Percentiles rank a stretch among this genome's conserved stretches.
Evolutionary conservation across 2,888 invertebrate genomes (phyloP).

Genomic region (Himalopsyche tibetana): DNA sequence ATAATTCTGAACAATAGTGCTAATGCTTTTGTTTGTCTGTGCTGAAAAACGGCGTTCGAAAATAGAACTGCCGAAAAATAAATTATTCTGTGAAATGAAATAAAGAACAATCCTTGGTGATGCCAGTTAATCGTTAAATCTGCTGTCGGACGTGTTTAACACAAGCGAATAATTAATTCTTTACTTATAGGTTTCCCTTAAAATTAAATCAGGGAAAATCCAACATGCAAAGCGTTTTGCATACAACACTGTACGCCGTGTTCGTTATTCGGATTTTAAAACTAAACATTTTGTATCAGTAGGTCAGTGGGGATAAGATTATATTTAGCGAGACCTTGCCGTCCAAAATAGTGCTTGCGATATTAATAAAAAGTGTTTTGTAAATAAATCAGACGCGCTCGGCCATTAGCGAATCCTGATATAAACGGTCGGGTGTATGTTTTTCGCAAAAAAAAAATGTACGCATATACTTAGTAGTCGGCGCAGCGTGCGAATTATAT

Average conservation of each 20-base stretch:
- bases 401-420: constrained; percentile 21
- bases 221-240: not conserved
- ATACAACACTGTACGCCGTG: not conserved
- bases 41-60: no score
- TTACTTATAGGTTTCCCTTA: not conserved
- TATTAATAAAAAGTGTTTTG: constrained; percentile 23
- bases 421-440: constrained; percentile 6
- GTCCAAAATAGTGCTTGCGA: constrained; percentile 18
- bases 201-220: not conserved
- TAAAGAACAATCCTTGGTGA: not conserved
- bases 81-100: no score
- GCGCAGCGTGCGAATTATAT: constrained; percentile 17
- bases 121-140: not conserved
- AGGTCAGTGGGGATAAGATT: constrained; percentile 34
- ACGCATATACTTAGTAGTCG: not conserved
- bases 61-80: no score
- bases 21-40: no score
- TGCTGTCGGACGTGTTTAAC: not conserved
- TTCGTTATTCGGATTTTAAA: constrained; percentile 7
- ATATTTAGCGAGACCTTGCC: constrained; percentile 23
- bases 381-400: constrained; percentile 25
- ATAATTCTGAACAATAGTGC: no score
- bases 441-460: not conserved
- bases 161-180: not conserved
- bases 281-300: constrained; percentile 21